These are phyloP conservation scores for Volucella zonaria DNA, from an alignment of 2,888 invertebrate species.

Conservation along the genomic window DNA sequence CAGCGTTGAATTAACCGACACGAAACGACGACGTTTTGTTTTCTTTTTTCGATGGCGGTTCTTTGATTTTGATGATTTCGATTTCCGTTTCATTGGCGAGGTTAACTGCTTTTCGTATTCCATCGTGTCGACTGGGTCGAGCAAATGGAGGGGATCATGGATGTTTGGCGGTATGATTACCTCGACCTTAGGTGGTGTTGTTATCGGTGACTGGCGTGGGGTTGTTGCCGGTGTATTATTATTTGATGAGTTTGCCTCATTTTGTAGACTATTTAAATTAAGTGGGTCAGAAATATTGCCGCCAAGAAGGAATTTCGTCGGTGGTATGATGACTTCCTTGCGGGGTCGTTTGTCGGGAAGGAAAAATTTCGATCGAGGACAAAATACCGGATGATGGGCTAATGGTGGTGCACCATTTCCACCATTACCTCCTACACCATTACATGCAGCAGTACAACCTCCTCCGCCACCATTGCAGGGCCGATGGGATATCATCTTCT, in stretches of 20 bases:
- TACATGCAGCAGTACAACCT: conserved; percentile 59
- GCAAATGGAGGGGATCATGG: conserved; percentile 94
- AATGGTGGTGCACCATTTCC: conserved; percentile 61
- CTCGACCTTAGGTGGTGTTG: conserved; percentile 88
- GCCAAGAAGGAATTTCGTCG: conserved; percentile 94
- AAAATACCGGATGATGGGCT: conserved; percentile 77
- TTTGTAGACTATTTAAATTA: conserved; percentile 95
- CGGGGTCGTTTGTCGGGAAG: conserved; percentile 89
- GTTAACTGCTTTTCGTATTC: conserved; percentile 92
- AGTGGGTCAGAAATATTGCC: conserved; percentile 97
- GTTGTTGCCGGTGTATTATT: conserved; percentile 93
- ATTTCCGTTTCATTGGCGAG: conserved; percentile 86
- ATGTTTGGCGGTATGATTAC: conserved; percentile 96
- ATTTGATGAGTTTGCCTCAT: conserved; percentile 89
- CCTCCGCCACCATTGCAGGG: conserved; percentile 57
- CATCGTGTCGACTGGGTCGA: conserved; percentile 90
- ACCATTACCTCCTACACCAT: conserved; percentile 54
- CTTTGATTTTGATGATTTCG: conserved; percentile 81
- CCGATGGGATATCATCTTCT: conserved; percentile 78
- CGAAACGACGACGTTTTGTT: conserved; percentile 81
- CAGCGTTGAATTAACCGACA: conserved; percentile 78
- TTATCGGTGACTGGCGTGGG: conserved; percentile 87
- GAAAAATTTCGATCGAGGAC: conserved; percentile 87
- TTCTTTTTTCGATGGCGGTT: conserved; percentile 87
- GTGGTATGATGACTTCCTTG: conserved; percentile 91